phyloP scores from a whole-genome alignment of 2,888 invertebrate species.

The Erebia palarica region DNA sequence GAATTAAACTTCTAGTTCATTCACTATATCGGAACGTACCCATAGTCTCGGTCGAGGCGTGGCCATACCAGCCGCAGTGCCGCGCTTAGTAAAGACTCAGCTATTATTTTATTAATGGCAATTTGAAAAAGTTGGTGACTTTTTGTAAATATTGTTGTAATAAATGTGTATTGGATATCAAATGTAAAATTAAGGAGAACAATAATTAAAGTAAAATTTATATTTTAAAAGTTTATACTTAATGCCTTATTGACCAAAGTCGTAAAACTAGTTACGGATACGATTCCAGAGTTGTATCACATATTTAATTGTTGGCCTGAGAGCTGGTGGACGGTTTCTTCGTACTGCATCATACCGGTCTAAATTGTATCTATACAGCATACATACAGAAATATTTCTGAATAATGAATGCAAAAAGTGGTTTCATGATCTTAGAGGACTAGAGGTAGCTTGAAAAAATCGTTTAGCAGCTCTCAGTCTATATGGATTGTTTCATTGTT shows the following conservation, averaged over 20 bases:
- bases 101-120: too few species aligned
- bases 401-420: too few species aligned
- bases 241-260: conserved; percentile 83
- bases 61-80: too few species aligned
- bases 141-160: conserved; percentile 74
- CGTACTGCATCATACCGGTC: not conserved
- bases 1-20: too few species aligned
- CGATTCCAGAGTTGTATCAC: conserved; percentile 69
- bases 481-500: conserved; percentile 76
- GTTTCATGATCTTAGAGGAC: not conserved
- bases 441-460: not conserved
- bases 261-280: conserved; percentile 81
- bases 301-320: conserved; percentile 53
- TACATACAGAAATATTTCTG: not conserved
- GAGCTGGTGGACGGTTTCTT: conserved; percentile 4
- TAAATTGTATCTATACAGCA: too few species aligned
- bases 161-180: conserved; percentile 71
- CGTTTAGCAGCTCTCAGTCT: conserved; percentile 12
- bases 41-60: too few species aligned
- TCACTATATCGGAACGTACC: too few species aligned
- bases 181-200: conserved; percentile 78
- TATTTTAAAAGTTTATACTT: conserved; percentile 73
- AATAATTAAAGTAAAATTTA: conserved; percentile 77
- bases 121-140: conserved; percentile 28
- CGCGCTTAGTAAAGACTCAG: too few species aligned